Conservation (phyloP, 2,113 vertebrate species). For the Telmatochromis sp. region DNA sequence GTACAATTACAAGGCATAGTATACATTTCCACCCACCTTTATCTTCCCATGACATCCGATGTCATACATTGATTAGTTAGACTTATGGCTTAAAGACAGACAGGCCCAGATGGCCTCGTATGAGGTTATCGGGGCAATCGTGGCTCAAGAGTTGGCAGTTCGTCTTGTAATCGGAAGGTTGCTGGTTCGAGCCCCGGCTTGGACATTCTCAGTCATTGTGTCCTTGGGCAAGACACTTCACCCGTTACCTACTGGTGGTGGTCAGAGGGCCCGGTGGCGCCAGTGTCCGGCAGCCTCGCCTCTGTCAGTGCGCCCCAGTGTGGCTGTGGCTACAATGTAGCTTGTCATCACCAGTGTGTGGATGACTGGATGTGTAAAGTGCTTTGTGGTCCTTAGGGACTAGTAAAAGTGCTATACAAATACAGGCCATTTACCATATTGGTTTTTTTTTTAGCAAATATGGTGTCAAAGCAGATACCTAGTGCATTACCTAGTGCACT, state of each 20-base stretch:
- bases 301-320: fast-evolving
- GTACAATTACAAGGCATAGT: not conserved
- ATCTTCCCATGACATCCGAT: not conserved
- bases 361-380: not conserved
- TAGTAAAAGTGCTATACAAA: not conserved
- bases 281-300: fast-evolving
- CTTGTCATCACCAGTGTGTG: not conserved
- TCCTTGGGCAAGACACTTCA: not conserved
- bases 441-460: not conserved
- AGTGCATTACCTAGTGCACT: not conserved
- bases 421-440: not conserved
- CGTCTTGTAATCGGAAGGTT: fast-evolving
- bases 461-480: not conserved
- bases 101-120: not conserved
- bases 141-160: not conserved
- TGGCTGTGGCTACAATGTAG: not conserved
- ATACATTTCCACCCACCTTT: not conserved
- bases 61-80: not conserved
- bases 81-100: not conserved
- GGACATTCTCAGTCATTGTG: fast-evolving
- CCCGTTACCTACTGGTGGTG: not conserved
- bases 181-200: fast-evolving
- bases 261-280: fast-evolving
- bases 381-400: not conserved
- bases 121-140: fast-evolving